Conservation (phyloP, 2,797 vertebrate species). For the Anguilla marmorata region DNA sequence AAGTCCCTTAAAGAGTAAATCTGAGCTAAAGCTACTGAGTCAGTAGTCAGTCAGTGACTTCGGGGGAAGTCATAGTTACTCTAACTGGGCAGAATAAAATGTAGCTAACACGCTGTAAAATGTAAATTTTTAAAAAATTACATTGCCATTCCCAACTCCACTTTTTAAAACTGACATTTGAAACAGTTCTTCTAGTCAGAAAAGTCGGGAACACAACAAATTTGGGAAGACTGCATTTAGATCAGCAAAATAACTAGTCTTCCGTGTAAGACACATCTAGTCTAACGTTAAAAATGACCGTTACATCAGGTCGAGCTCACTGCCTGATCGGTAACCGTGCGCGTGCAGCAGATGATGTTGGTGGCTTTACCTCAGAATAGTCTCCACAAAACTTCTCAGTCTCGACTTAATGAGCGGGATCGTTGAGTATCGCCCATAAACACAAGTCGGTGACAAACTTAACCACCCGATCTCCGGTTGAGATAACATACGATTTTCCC, state of each 20-base stretch:
- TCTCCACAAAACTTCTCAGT: neutral
- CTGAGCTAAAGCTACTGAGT: no score
- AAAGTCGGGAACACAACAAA: no score
- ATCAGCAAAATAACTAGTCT: no score
- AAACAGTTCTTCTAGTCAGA: no score
- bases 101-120: neutral
- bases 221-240: no score
- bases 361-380: no score
- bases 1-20: no score
- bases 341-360: neutral
- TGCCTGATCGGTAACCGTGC: neutral
- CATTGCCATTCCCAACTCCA: neutral
- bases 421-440: neutral
- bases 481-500: neutral
- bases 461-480: neutral
- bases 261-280: no score
- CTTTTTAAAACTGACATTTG: neutral
- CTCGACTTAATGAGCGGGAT: neutral
- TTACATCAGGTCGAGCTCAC: neutral
- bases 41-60: no score
- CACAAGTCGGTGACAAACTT: neutral
- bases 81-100: no score
- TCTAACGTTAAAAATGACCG: neutral
- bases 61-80: no score
- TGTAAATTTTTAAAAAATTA: neutral